Evolutionary conservation across 1,140 invertebrate genomes (phyloP).

Genomic region (Hyphantria cunea): DNA sequence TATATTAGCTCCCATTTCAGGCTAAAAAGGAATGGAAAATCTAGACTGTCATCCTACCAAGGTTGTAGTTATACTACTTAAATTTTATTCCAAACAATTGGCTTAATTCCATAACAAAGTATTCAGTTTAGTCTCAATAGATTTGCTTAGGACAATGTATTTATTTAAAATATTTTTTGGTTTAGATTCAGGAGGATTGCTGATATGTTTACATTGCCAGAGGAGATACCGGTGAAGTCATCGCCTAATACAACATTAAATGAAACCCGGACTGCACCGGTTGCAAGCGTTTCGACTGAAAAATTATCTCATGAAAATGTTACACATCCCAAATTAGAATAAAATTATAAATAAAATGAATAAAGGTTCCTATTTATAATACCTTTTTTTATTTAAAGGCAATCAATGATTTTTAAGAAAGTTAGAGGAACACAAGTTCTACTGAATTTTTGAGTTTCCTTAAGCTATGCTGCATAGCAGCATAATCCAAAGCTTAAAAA

Average conservation of each 20-base stretch:
- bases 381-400: neutral
- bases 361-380: neutral
- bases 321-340: constrained; percentile 24
- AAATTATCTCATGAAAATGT: constrained; percentile 37
- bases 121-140: constrained; percentile 52
- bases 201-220: constrained; percentile 55
- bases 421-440: no score
- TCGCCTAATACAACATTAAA: constrained; percentile 11
- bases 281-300: constrained; percentile 40
- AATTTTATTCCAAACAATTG: constrained; percentile 4
- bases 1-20: no score
- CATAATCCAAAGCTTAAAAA: no score
- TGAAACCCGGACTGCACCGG: constrained; percentile 36
- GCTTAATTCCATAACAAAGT: constrained; percentile 1
- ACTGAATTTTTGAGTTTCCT: no score
- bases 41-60: no score
- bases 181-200: constrained; percentile 70
- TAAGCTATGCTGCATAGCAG: no score
- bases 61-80: neutral
- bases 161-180: constrained; percentile 32
- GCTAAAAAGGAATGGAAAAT: no score
- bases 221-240: constrained; percentile 31
- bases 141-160: constrained; percentile 12
- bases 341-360: neutral
- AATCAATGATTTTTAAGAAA: no score